Evolutionary conservation across 2,797 vertebrate genomes (phyloP), one percentile per base, ranked within the genome.

Genomic region (Spea hammondii): DNA sequence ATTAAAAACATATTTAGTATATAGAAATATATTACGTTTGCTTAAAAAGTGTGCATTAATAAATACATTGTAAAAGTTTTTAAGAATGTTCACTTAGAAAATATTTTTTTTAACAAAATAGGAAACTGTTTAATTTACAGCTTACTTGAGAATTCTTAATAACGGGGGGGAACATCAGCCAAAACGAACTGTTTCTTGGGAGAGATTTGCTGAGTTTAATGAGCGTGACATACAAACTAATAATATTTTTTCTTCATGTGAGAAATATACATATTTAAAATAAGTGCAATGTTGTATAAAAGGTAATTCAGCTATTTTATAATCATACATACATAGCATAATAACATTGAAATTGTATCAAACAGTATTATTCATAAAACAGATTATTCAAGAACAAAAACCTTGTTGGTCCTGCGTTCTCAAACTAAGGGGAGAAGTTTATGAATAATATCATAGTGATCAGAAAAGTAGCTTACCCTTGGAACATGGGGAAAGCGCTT

Each of bases 1-100:
- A 65, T 74, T 62, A 73, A 50, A 70, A 57, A 53, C 32, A 54
- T 5, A n/a, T 65, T 60, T 79, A 70, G 8, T 10, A 46, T 51
- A 49, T 72, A 44, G 54, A 71, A 70, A 32, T 17, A 44, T 55
- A 57, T 3, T 65, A 47, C 14, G 44, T 8, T 17, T 44, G 14
- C 7, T n/a, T 51, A 10, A 50, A 17, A 53, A 45, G 10, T 54
- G 65, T 17, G 5, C 10, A 45, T 12, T 66, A 64, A 74, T 69
- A 53, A 69, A 74, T 32, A 62, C 3, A 62, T 59, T 68, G 53
- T 65, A 67, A 48, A 4, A 45, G 32, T 54, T 57, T 14, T 51
- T 45, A 32, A 17, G n/a, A 7, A 47, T 46, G 14, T 49, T 49
- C 14, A 49, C 49, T 68, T 48, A 0, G 5, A 32, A 53, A 62